Evolutionary conservation across 2,888 invertebrate species (phyloP).

Genomic region (Drosophila anomelani): DNA sequence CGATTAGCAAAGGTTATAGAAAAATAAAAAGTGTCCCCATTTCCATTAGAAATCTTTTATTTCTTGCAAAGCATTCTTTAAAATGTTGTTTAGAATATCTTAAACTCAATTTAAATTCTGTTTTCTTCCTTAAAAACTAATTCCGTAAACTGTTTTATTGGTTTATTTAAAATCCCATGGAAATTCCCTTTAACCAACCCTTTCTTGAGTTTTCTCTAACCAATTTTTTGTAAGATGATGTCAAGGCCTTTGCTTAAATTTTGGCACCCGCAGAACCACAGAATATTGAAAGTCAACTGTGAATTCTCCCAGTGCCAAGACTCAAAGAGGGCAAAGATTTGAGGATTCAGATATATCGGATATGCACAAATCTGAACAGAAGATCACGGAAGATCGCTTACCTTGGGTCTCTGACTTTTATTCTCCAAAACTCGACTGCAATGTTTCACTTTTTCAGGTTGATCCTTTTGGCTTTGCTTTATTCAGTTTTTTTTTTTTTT

Average conservation of each 20-base stretch:
- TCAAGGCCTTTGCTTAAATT: constrained; percentile 70
- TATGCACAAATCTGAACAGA: not conserved
- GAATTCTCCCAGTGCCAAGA: constrained; percentile 86
- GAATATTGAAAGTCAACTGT: constrained; percentile 83
- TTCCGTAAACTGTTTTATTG: too few relatives aligned
- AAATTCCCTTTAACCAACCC: too few relatives aligned
- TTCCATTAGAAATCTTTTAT: too few relatives aligned
- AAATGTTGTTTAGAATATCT: too few relatives aligned
- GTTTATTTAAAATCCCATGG: not conserved
- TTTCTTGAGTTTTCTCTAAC: not conserved
- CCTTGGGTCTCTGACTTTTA: constrained; percentile 3
- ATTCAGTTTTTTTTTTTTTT: not conserved
- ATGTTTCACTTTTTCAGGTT: constrained; percentile 3
- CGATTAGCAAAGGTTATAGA: not conserved
- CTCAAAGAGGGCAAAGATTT: constrained; percentile 61
- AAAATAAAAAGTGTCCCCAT: too few relatives aligned
- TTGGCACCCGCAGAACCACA: constrained; percentile 86
- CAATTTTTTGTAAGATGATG: constrained; percentile 14
- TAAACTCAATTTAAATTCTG: too few relatives aligned
- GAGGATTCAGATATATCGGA: not conserved
- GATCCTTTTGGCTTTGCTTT: constrained; percentile 1
- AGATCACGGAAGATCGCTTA: constrained; percentile 26
- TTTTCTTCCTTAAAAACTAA: not conserved
- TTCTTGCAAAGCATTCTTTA: too few relatives aligned
- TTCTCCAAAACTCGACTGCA: not conserved